Evolutionary conservation across 2,113 vertebrate genomes (phyloP).

Genomic region (Apteryx mantelli): DNA sequence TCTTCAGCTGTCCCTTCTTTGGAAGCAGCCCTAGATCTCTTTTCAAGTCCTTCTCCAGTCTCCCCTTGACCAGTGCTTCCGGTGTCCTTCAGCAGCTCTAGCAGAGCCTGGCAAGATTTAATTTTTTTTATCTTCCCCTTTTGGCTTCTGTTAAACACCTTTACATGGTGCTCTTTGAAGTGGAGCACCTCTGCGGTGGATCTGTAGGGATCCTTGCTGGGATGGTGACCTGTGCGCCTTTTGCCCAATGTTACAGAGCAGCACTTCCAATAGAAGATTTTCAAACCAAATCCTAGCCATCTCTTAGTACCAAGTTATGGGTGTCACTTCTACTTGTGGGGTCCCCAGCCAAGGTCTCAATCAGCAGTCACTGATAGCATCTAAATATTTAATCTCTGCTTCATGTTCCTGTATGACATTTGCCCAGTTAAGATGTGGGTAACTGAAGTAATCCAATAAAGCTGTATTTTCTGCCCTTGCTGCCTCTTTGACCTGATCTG

Average conservation of each 20-base stretch:
- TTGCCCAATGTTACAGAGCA: not conserved
- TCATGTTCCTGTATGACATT: not conserved
- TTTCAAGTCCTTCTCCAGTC: not conserved
- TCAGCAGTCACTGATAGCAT: not conserved
- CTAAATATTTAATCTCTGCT: not conserved
- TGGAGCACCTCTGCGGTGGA: not conserved
- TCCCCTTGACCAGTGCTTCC: not conserved
- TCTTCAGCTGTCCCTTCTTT: not conserved
- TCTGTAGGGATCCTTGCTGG: not conserved
- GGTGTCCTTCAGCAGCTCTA: not conserved
- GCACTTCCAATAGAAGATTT: not conserved
- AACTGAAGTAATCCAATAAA: not conserved
- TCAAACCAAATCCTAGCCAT: not conserved
- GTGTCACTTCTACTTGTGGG: rapidly evolving
- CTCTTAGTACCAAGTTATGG: not conserved
- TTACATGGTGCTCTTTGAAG: not conserved
- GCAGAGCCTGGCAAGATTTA: not conserved
- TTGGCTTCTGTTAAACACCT: not conserved
- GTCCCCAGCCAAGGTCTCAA: not conserved
- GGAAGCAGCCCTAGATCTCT: not conserved
- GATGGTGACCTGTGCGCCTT: not conserved
- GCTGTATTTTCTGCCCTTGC: not conserved
- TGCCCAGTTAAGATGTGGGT: not conserved
- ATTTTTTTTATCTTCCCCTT: not conserved
- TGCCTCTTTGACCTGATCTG: not conserved